phyloP scores from a whole-genome alignment of 2,888 invertebrate genomes.

The Aleiodes alternator region DNA sequence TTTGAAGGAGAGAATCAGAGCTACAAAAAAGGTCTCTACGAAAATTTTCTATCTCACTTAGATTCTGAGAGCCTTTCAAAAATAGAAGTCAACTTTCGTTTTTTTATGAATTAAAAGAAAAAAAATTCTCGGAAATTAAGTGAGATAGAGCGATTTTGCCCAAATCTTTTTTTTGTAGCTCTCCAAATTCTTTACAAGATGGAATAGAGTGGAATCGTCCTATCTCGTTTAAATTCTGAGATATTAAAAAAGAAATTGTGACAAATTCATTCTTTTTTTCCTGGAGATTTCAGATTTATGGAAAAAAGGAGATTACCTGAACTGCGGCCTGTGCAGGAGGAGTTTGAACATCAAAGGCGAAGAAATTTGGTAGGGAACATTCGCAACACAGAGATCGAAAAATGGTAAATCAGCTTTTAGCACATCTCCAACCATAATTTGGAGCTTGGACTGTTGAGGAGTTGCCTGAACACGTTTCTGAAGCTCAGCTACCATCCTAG shows the following conservation, averaged over 20 bases:
- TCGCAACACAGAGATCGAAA: slow-evolving; percentile 98
- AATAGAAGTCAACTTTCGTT: no score
- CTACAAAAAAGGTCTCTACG: no score
- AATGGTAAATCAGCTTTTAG: slow-evolving; percentile 95
- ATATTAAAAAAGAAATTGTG: neutral
- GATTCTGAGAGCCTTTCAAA: no score
- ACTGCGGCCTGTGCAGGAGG: slow-evolving; percentile 82
- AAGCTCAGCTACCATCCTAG: slow-evolving; percentile 95
- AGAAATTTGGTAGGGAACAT: slow-evolving; percentile 98
- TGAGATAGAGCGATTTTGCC: no score
- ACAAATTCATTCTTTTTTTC: neutral
- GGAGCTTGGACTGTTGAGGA: slow-evolving; percentile 90
- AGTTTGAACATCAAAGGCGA: slow-evolving; percentile 97
- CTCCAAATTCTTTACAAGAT: no score
- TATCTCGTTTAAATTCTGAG: neutral
- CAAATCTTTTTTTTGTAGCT: no score
- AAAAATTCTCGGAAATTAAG: no score
- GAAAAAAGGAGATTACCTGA: slow-evolving; percentile 63
- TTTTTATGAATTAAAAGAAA: no score
- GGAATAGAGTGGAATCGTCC: no score
- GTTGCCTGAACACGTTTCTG: slow-evolving; percentile 97
- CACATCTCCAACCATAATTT: slow-evolving; percentile 96
- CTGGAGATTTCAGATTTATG: slow-evolving; percentile 6
- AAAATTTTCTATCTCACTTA: no score
- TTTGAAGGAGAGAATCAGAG: no score